phyloP scores from a whole-genome alignment of 2,113 vertebrate genomes.

The Acinonyx jubatus region DNA sequence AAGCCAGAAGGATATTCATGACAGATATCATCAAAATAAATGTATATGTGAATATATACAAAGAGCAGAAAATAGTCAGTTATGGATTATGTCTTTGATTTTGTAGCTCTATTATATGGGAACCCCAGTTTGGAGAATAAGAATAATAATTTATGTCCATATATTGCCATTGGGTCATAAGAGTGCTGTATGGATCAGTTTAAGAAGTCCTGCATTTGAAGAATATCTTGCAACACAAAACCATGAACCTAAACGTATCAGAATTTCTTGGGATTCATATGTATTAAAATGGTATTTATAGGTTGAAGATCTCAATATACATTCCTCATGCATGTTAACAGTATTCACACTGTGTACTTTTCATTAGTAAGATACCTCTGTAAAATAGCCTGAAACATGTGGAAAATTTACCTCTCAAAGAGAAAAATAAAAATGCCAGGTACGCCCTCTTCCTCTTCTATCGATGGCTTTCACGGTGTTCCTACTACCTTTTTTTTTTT shows the following conservation, averaged over 20 bases:
- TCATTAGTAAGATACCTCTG: background rate
- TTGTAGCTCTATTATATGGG: background rate
- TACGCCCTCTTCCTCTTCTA: background rate
- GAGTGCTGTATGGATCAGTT: background rate
- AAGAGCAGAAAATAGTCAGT: background rate
- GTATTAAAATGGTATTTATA: constrained; percentile 7
- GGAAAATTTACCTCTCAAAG: background rate
- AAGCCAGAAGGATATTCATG: background rate
- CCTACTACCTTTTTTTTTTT: fast-evolving
- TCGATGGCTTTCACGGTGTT: background rate
- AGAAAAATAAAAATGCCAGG: background rate
- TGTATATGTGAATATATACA: background rate
- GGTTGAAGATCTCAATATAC: background rate
- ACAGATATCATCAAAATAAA: background rate
- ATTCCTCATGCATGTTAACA: background rate
- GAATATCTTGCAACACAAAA: background rate
- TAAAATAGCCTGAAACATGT: background rate
- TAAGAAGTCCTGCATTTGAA: background rate
- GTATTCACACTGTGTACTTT: background rate
- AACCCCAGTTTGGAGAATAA: background rate
- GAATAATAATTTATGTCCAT: background rate
- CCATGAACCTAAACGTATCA: background rate
- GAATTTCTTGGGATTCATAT: background rate
- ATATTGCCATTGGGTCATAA: background rate
- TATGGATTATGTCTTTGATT: background rate